These are phyloP conservation scores for Drosophila mayri DNA, from an alignment of 1,140 invertebrate species.

Conservation along the genomic window DNA sequence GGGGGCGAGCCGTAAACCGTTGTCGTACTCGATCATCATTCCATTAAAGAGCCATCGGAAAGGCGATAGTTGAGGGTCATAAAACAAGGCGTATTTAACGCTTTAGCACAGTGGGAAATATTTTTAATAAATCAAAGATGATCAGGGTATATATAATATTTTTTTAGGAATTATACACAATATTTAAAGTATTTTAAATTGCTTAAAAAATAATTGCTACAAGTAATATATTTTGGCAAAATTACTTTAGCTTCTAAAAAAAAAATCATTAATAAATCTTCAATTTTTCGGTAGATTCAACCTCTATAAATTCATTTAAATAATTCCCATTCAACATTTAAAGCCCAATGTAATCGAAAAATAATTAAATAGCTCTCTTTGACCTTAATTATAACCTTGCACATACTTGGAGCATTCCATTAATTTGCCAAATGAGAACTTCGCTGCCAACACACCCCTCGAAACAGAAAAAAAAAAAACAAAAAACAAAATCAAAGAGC, in stretches of 20 bases:
- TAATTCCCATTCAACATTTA: too few species aligned
- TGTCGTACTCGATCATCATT: slow-evolving; percentile 30
- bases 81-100: slow-evolving; percentile 29
- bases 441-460: not conserved
- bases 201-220: too few species aligned
- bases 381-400: slow-evolving; percentile 23
- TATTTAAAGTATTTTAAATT: not conserved
- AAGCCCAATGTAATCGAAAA: not conserved
- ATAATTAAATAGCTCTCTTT: not conserved
- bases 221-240: too few species aligned
- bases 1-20: slow-evolving; percentile 50
- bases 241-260: not conserved
- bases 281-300: not conserved
- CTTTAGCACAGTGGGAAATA: not conserved
- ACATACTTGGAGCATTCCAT: slow-evolving; percentile 20
- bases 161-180: not conserved
- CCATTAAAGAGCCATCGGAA: slow-evolving; percentile 64
- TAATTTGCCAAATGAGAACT: slow-evolving; percentile 27
- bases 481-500: slow-evolving; percentile 18
- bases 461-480: slow-evolving; percentile 10
- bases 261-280: too few species aligned
- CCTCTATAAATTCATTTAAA: not conserved
- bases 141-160: too few species aligned
- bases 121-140: not conserved
- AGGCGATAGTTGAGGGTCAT: slow-evolving; percentile 60